These are phyloP conservation scores for Podocnemis expansa DNA, from an alignment of 2,113 vertebrate species.

Conservation along the genomic window DNA sequence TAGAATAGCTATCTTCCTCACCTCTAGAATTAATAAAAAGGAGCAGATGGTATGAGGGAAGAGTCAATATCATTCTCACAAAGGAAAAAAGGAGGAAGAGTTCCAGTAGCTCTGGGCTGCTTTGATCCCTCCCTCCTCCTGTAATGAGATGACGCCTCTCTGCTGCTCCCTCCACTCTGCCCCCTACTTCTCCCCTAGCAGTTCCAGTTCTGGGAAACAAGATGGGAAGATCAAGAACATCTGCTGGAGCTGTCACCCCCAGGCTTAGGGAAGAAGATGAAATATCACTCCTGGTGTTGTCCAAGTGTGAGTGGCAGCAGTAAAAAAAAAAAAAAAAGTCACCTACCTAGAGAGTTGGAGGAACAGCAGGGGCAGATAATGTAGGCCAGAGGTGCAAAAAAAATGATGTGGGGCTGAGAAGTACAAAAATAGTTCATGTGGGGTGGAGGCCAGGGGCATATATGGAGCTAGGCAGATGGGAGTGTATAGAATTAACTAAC, in stretches of 20 bases:
- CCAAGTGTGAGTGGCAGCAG: too few relatives aligned
- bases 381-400: background rate
- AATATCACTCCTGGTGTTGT: background rate
- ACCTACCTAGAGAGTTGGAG: background rate
- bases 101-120: background rate
- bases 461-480: too few relatives aligned
- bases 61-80: background rate
- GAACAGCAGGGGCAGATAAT: background rate
- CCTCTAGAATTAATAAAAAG: background rate
- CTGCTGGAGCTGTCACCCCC: background rate
- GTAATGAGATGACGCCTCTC: background rate
- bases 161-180: background rate
- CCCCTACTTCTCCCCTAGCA: background rate
- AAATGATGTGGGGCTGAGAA: background rate
- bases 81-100: background rate
- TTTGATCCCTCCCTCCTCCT: background rate
- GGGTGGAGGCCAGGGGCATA: background rate
- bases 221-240: background rate
- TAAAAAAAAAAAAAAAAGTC: too few relatives aligned
- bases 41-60: background rate
- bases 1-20: background rate
- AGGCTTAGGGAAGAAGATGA: background rate
- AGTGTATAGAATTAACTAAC: too few relatives aligned
- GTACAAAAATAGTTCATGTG: background rate
- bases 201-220: background rate